phyloP scores from a whole-genome alignment of 2,113 vertebrate genomes.

The Sigmodon hispidus region DNA sequence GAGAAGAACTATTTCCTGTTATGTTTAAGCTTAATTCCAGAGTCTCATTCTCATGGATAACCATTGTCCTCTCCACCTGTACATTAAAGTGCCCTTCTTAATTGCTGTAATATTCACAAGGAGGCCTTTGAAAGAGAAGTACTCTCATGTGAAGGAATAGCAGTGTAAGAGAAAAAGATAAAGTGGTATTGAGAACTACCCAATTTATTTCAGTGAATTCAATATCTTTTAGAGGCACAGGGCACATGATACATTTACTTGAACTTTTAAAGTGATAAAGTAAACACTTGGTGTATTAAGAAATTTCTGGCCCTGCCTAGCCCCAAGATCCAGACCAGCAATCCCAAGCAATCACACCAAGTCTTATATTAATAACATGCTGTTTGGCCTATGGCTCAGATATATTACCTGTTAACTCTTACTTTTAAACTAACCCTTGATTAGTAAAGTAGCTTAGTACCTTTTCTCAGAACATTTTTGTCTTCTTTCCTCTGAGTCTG shows the following conservation, averaged over 20 bases:
- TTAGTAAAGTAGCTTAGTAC: too few relatives aligned
- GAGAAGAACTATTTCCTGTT: constrained; percentile 14
- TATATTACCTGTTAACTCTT: too few relatives aligned
- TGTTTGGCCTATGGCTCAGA: too few relatives aligned
- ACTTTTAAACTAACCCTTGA: too few relatives aligned
- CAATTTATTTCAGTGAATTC: constrained; percentile 71
- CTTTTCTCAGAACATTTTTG: too few relatives aligned
- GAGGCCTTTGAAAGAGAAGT: constrained; percentile 59
- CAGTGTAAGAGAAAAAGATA: constrained; percentile 49
- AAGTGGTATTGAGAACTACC: constrained; percentile 68
- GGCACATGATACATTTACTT: constrained; percentile 35
- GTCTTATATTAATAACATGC: too few relatives aligned
- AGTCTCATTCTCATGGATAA: background rate
- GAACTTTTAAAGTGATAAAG: constrained; percentile 56
- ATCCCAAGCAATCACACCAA: too few relatives aligned
- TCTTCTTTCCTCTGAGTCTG: too few relatives aligned
- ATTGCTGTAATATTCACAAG: constrained; percentile 72
- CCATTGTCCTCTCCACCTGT: constrained; percentile 24
- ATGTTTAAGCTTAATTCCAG: constrained; percentile 67
- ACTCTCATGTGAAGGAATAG: constrained; percentile 58
- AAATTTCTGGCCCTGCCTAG: too few relatives aligned
- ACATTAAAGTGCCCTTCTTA: constrained; percentile 64
- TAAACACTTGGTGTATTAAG: constrained; percentile 53
- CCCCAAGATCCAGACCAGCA: too few relatives aligned
- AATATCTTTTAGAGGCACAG: constrained; percentile 55